phyloP scores from a whole-genome alignment of 2,113 vertebrate genomes.

The Ceyx melanurus region DNA sequence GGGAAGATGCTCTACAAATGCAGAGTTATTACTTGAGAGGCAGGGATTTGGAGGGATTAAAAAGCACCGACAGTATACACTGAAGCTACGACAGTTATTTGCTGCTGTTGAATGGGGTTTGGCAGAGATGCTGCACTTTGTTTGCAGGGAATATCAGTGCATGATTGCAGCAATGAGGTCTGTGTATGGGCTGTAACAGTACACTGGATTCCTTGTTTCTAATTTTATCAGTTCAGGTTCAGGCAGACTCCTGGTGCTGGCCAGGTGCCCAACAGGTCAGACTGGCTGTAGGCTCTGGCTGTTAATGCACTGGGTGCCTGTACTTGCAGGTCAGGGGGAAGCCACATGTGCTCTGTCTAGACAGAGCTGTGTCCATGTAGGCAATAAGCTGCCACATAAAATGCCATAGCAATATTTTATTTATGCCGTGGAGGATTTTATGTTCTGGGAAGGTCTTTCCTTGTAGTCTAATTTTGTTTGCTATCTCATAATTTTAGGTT shows the following conservation, averaged over 20 bases:
- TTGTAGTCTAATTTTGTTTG: background rate
- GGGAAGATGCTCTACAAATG: background rate
- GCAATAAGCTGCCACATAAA: background rate
- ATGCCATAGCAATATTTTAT: background rate
- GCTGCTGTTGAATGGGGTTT: background rate
- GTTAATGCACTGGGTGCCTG: background rate
- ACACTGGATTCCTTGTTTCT: background rate
- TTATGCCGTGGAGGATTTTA: background rate
- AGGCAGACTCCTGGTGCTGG: background rate
- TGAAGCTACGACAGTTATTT: background rate
- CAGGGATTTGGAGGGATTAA: background rate
- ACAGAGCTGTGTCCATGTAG: fast-evolving
- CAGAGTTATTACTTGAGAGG: background rate
- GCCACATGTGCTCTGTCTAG: background rate
- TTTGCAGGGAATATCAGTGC: fast-evolving
- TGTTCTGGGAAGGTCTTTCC: background rate
- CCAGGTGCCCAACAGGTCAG: slow-evolving; percentile 7
- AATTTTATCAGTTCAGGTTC: background rate
- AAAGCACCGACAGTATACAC: background rate
- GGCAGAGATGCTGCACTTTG: background rate
- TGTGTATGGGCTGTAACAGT: background rate
- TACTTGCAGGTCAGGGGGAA: background rate
- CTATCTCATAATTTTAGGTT: background rate
- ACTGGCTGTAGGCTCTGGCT: background rate
- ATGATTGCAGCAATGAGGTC: background rate